A percentile compares a stretch with the other conserved stretches of the same genome.
Conservation (phyloP, 2,888 invertebrate genomes). For the Drosophila meridiana region DNA sequence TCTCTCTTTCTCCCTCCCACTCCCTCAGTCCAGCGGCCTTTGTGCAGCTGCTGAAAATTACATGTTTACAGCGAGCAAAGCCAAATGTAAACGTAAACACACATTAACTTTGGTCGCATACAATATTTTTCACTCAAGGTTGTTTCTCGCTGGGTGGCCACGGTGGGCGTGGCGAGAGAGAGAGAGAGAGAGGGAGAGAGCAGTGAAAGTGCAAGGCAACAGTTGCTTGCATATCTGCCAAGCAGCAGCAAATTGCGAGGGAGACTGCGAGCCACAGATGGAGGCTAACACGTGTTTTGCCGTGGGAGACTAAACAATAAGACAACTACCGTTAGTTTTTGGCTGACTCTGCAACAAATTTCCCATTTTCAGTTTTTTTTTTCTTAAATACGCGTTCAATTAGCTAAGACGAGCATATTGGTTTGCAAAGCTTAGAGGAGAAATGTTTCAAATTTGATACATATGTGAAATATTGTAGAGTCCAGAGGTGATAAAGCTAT, state of each 20-base stretch:
- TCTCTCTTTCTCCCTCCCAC: not conserved
- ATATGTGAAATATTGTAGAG: too few relatives aligned
- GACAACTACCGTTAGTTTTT: constrained; percentile 34
- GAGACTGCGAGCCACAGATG: not conserved
- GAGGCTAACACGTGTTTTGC: constrained; percentile 34
- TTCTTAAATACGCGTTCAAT: constrained; percentile 9
- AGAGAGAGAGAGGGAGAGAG: too few relatives aligned
- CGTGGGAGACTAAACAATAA: constrained; percentile 32
- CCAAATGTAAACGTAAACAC: constrained; percentile 78
- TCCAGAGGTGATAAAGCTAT: too few relatives aligned
- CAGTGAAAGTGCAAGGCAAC: constrained; percentile 24
- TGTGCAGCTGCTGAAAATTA: constrained; percentile 65
- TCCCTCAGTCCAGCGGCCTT: not conserved
- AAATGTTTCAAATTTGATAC: too few relatives aligned
- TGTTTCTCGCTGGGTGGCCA: constrained; percentile 23
- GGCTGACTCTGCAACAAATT: constrained; percentile 25
- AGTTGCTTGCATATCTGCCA: constrained; percentile 29
- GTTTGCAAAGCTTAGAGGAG: not conserved
- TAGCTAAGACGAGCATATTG: not conserved
- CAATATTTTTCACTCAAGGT: constrained; percentile 80
- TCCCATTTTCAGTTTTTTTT: constrained; percentile 46
- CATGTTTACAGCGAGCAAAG: constrained; percentile 75
- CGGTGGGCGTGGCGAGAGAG: constrained; percentile 6
- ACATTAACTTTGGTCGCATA: constrained; percentile 76
- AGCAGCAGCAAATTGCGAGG: constrained; percentile 19